Conservation (phyloP, 2,888 invertebrate species). For the Apantesis nais region DNA sequence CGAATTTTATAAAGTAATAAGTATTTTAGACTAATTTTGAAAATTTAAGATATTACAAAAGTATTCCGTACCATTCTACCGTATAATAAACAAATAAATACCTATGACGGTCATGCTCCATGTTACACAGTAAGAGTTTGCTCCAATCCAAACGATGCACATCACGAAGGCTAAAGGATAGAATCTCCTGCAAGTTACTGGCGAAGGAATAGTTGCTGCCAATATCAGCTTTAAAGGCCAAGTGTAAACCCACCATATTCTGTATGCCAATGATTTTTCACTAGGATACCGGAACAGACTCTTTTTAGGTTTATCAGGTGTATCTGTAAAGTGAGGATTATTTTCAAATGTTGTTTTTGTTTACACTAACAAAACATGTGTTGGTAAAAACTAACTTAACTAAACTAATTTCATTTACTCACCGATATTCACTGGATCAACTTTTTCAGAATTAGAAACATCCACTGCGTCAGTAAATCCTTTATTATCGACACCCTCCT, state of each 20-base stretch:
- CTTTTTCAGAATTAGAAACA: constrained; percentile 49
- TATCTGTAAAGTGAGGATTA: background rate
- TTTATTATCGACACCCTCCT: constrained; percentile 70
- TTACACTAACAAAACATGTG: background rate
- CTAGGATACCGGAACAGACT: constrained; percentile 79
- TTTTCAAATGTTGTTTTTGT: background rate
- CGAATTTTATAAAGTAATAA: no score
- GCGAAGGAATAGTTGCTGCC: constrained; percentile 90
- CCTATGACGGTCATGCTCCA: constrained; percentile 97
- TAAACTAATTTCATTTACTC: constrained; percentile 3
- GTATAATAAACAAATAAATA: constrained; percentile 55
- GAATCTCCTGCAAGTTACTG: constrained; percentile 83
- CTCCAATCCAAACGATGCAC: constrained; percentile 94
- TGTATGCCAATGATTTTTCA: constrained; percentile 60
- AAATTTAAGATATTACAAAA: background rate
- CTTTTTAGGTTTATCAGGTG: constrained; percentile 37
- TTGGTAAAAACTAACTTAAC: no score
- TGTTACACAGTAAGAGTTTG: constrained; percentile 93
- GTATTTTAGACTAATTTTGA: background rate
- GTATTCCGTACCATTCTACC: background rate
- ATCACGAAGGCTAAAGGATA: constrained; percentile 93
- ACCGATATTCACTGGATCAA: constrained; percentile 50
- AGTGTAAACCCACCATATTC: constrained; percentile 88
- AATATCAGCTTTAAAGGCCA: constrained; percentile 90
- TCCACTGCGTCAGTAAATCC: constrained; percentile 55